Percentiles rank a stretch among this genome's conserved stretches.
These are phyloP conservation scores for Xerus rutilus DNA, from an alignment of 2,797 vertebrate genomes.

Conservation along the genomic window DNA sequence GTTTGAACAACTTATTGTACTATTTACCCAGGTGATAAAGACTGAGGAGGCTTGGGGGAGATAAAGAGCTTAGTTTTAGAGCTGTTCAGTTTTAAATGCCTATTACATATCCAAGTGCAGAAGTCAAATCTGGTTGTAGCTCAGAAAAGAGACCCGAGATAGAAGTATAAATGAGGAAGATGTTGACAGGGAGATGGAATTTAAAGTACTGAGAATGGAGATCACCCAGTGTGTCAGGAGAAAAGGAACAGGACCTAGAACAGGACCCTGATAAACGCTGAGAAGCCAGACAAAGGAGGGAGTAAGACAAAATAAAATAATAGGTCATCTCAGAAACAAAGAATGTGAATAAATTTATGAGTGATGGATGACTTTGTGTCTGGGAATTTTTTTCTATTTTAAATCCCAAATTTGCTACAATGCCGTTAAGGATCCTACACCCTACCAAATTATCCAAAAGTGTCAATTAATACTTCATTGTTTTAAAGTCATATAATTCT, in stretches of 20 bases:
- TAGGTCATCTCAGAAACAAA: not conserved
- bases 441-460: not conserved
- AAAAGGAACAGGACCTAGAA: not conserved
- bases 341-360: not conserved
- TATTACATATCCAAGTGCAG: not conserved
- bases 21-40: slow-evolving; percentile 23
- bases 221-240: not conserved
- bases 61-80: not conserved
- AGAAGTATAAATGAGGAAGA: not conserved
- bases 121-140: slow-evolving; percentile 27
- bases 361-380: not conserved
- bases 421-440: not conserved
- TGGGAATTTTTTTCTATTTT: not conserved
- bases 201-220: not conserved
- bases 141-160: not conserved
- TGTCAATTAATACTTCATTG: not conserved
- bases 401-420: not conserved
- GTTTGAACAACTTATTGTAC: not conserved
- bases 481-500: not conserved
- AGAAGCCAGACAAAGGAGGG: not conserved
- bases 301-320: slow-evolving; percentile 15
- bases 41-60: not conserved
- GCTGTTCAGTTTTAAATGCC: not conserved
- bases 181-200: not conserved
- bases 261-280: not conserved